Percentiles rank a stretch among this genome's conserved stretches.
Conservation (phyloP, 1,140 invertebrate species). For the Aricia agestis region DNA sequence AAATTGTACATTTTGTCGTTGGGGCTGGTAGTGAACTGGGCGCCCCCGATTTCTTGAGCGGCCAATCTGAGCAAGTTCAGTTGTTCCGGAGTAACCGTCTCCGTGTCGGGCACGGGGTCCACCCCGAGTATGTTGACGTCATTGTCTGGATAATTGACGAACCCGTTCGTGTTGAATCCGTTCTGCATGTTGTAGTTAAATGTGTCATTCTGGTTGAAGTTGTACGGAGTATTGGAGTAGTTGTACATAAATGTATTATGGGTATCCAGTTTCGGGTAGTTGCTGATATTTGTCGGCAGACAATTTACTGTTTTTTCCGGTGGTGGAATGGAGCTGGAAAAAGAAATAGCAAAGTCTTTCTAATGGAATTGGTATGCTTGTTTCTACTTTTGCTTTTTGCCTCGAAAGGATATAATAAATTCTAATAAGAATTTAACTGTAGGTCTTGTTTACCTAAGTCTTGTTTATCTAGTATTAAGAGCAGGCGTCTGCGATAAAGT, state of each 20-base stretch:
- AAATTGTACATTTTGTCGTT: constrained; percentile 65
- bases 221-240: constrained; percentile 33
- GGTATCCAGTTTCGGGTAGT: constrained; percentile 50
- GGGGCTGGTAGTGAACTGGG: constrained; percentile 58
- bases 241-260: constrained; percentile 41
- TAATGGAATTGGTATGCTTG: too few relatives aligned
- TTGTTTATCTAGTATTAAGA: too few relatives aligned
- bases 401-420: too few relatives aligned
- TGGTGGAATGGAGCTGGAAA: constrained; percentile 52
- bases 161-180: constrained; percentile 54
- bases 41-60: constrained; percentile 67
- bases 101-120: constrained; percentile 45
- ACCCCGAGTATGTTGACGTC: constrained; percentile 49
- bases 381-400: too few relatives aligned
- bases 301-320: constrained; percentile 55
- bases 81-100: constrained; percentile 60
- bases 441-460: too few relatives aligned
- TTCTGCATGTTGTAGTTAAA: constrained; percentile 54
- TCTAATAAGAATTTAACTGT: too few relatives aligned
- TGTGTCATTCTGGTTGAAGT: constrained; percentile 48
- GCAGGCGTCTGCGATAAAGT: too few relatives aligned
- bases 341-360: not conserved
- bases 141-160: constrained; percentile 53
- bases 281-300: constrained; percentile 34
- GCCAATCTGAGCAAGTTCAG: constrained; percentile 66